phyloP scores from a whole-genome alignment of 1,140 invertebrate genomes.

The Cydia strobilella region DNA sequence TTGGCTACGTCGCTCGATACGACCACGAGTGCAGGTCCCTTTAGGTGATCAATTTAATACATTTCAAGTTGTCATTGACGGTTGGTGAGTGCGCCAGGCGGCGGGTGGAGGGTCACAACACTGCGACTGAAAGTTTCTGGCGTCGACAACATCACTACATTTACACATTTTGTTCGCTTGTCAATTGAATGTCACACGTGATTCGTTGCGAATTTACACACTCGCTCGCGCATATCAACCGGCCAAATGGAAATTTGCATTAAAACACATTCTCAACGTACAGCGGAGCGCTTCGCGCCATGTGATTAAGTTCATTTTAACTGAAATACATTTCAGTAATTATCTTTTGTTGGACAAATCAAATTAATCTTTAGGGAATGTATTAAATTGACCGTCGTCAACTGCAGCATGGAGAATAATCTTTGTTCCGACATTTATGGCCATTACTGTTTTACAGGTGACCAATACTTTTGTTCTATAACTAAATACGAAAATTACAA shows the following conservation, averaged over 20 bases:
- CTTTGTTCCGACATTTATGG: background rate
- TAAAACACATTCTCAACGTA: slow-evolving; percentile 61
- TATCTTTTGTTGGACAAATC: slow-evolving; percentile 3
- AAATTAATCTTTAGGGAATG: slow-evolving; percentile 17
- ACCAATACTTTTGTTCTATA: background rate
- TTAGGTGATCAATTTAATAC: slow-evolving; percentile 60
- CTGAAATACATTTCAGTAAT: slow-evolving; percentile 22
- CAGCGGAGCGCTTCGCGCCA: slow-evolving; percentile 9
- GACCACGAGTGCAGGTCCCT: slow-evolving; percentile 42
- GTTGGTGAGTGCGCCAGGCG: background rate
- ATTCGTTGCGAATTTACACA: slow-evolving; percentile 74
- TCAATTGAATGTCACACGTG: slow-evolving; percentile 73
- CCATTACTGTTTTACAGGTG: background rate
- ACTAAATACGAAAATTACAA: background rate
- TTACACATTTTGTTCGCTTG: slow-evolving; percentile 69
- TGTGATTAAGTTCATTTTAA: slow-evolving; percentile 16
- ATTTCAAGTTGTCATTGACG: slow-evolving; percentile 45
- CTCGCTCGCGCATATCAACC: slow-evolving; percentile 67
- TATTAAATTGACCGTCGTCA: background rate
- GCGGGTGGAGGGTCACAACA: slow-evolving; percentile 41
- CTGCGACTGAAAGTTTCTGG: slow-evolving; percentile 45
- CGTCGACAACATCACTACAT: slow-evolving; percentile 54
- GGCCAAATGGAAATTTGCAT: slow-evolving; percentile 73
- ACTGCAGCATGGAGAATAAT: background rate
- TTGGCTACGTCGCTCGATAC: slow-evolving; percentile 56